A percentile compares a stretch with the other conserved stretches of the same genome.
These are phyloP conservation scores for Tetragonula clypearis DNA, from an alignment of 1,140 invertebrate genomes.

Conservation along the genomic window DNA sequence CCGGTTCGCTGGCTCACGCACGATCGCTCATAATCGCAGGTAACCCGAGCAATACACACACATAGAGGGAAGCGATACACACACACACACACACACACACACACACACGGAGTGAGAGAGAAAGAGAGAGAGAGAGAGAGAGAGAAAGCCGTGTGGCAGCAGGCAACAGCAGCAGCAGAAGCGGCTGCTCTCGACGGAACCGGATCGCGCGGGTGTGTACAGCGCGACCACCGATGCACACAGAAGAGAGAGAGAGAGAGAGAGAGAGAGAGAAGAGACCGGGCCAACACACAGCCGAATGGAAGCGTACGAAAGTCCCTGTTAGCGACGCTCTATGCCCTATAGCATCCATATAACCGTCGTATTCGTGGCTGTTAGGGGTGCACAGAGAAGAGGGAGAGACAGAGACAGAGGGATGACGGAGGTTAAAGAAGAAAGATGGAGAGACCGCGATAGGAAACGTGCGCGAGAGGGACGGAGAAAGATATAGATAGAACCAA, in stretches of 20 bases:
- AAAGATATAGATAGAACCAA: background rate
- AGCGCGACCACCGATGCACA: background rate
- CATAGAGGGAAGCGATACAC: conserved; percentile 2
- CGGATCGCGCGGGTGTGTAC: conserved; percentile 23
- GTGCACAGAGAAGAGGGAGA: conserved; percentile 18
- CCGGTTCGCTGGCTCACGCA: background rate
- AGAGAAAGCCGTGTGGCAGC: background rate
- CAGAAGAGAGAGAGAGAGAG: background rate
- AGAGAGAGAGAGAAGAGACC: background rate
- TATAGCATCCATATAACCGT: conserved; percentile 68
- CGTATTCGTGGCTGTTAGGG: conserved; percentile 68
- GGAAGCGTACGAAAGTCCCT: conserved; percentile 61
- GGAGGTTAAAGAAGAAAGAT: conserved; percentile 19
- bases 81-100: background rate
- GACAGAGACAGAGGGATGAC: conserved; percentile 15
- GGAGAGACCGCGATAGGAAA: conserved; percentile 8
- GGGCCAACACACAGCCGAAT: conserved; percentile 10
- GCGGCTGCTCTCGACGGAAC: background rate
- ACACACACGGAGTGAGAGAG: too few species aligned
- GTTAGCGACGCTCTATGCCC: conserved; percentile 65
- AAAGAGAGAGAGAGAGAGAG: background rate
- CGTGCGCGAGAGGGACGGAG: background rate
- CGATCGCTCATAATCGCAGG: conserved; percentile 60
- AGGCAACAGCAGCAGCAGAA: background rate
- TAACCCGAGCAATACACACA: conserved; percentile 51